Percentiles rank a stretch among this genome's conserved stretches.
Evolutionary conservation across 2,113 vertebrate genomes (phyloP).

Genomic region (Salvator merianae): DNA sequence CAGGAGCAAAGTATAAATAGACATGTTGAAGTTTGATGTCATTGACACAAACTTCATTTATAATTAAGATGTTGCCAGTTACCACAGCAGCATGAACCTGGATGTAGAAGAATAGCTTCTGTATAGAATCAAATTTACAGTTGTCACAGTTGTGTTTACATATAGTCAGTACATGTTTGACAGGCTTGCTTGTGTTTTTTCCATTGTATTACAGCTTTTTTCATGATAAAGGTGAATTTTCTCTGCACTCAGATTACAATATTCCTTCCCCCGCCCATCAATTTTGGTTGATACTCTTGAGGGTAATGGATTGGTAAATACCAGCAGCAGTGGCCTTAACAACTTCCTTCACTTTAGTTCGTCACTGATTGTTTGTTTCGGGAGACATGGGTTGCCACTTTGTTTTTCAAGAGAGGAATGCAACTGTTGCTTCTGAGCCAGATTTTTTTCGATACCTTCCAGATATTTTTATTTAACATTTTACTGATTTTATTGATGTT

Average conservation of each 20-base stretch:
- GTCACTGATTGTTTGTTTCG: too few species aligned
- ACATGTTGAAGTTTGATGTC: too few species aligned
- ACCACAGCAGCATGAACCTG: background rate
- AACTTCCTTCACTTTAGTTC: background rate
- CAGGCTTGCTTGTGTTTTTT: background rate
- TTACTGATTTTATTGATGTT: background rate
- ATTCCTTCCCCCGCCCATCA: background rate
- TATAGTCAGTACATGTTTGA: background rate
- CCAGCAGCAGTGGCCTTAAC: too few species aligned
- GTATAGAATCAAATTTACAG: background rate
- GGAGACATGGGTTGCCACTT: too few species aligned
- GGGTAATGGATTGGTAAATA: background rate
- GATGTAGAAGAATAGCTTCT: background rate
- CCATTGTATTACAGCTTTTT: background rate
- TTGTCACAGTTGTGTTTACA: background rate
- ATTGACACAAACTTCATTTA: background rate
- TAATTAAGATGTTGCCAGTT: background rate
- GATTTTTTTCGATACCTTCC: background rate
- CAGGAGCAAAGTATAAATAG: too few species aligned
- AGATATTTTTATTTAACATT: background rate
- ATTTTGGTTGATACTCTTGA: background rate
- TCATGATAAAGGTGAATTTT: background rate
- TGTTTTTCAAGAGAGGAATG: background rate
- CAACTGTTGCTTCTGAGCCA: background rate
- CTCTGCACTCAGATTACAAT: background rate